Base-by-base conservation (phyloP, 2,797 vertebrate species). In the Sebastes steindachneri region DNA sequence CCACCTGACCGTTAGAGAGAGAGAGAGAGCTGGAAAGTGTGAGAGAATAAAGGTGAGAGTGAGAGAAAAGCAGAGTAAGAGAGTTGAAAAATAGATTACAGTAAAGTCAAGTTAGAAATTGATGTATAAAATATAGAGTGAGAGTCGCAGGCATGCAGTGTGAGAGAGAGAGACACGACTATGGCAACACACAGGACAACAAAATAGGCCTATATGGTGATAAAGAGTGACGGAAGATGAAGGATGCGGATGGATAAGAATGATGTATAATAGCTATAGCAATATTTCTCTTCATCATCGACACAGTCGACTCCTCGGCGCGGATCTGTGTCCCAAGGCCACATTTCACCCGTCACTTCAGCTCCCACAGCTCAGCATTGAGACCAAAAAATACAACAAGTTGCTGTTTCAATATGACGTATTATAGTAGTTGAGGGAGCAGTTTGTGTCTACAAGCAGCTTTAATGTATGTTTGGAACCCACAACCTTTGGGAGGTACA, bases 1-100 rank as follows among this genome's bases (percentile, higher is more conserved):
- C 89, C 82, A 84, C 76, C 86, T 88, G 89, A 88, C 84, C 71
- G 48, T 73, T 75, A 60, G 77, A 80, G 74, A 60, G 83, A 74
- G 65, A 66, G 45, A 64, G 54, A 76, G 64, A 31, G 69, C 77
- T 75, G 4, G 21, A 68, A 82, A 71, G 60, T 73, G 70, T 55
- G 25, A 64, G 72, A 83, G 57, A 83, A 79, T 73, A 74, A 81
- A 83, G 53, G 75, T 77, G 87, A 60, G 41, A 57, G 45, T 4
- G 55, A 65, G 60, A 67, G 33, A 70, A 19, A 31, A 7, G 33
- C 4, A 53, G 25, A 63, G 37, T 4, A 23, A 59, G 26, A 26
- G 65, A 80, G 75, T 23, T 79, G 68, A 80, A 80, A 86, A 88
- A 84, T 67, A 80, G 33, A 86, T 88, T 60, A 79, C 59, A 71